Evolutionary conservation across 2,797 vertebrate genomes (phyloP).

Genomic region (Pseudomugil tenellus): DNA sequence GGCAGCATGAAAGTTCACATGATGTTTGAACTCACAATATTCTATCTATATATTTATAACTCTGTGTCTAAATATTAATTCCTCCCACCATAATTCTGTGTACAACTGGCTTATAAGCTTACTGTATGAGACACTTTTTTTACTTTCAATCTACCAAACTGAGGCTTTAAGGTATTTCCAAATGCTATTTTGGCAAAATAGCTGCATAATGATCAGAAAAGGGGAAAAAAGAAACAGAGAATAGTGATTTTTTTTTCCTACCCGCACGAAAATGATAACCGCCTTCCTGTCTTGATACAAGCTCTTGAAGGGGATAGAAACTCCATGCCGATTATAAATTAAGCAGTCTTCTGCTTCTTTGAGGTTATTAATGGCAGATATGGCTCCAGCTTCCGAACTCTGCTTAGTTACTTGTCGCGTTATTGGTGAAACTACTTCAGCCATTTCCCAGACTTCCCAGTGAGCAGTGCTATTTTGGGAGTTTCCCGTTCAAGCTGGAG

Average conservation of each 20-base stretch:
- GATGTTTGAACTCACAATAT: neutral
- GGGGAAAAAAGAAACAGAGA: conserved; percentile 13
- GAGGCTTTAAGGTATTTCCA: neutral
- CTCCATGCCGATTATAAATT: conserved; percentile 82
- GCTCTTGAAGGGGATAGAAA: conserved; percentile 75
- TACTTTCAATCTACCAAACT: neutral
- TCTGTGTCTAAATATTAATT: conserved; percentile 38
- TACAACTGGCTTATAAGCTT: conserved; percentile 26
- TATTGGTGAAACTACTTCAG: conserved; percentile 68
- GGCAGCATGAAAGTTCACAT: neutral
- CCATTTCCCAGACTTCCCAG: conserved; percentile 69
- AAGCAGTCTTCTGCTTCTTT: conserved; percentile 77
- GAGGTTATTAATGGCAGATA: conserved; percentile 40
- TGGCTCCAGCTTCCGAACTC: neutral
- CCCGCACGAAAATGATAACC: conserved; percentile 91
- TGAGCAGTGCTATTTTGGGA: conserved; percentile 72
- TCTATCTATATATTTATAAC: conserved; percentile 1
- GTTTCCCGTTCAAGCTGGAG: conserved; percentile 39
- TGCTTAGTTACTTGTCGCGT: conserved; percentile 81
- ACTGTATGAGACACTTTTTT: conserved; percentile 31
- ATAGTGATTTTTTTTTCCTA: conserved; percentile 68
- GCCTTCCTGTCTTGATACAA: conserved; percentile 85
- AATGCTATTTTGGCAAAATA: neutral
- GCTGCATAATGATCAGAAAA: neutral
- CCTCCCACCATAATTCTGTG: conserved; percentile 22